Percentiles rank a stretch among this genome's conserved stretches.
Evolutionary conservation across 2,113 vertebrate species (phyloP).

Genomic region (Larimichthys polyactis): DNA sequence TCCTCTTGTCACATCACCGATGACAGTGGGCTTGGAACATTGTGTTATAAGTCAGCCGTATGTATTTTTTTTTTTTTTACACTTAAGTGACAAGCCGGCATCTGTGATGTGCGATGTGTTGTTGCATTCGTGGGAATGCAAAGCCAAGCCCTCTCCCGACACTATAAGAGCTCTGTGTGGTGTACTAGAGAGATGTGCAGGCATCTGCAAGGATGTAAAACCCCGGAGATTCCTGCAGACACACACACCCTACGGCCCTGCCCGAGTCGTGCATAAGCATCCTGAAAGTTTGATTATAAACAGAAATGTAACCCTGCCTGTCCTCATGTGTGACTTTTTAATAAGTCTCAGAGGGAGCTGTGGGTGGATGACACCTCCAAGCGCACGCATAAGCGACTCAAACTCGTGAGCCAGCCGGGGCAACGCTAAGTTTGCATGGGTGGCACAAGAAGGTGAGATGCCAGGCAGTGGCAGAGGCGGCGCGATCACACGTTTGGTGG

Average conservation of each 20-base stretch:
- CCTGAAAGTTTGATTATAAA: neutral
- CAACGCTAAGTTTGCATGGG: neutral
- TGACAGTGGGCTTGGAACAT: neutral
- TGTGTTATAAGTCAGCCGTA: neutral
- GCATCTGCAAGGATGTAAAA: neutral
- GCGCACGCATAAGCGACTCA: neutral
- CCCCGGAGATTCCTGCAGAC: neutral
- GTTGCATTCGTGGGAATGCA: neutral
- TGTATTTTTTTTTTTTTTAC: neutral
- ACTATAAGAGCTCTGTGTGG: neutral
- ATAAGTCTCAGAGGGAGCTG: neutral
- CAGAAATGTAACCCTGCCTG: neutral
- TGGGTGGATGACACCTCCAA: neutral
- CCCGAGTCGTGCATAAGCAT: neutral
- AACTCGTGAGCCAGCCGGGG: neutral
- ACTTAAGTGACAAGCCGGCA: neutral
- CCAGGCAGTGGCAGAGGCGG: neutral
- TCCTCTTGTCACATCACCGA: neutral
- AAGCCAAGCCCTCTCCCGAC: neutral
- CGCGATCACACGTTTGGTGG: slow-evolving; percentile 8
- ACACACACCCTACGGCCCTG: neutral
- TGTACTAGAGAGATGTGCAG: neutral
- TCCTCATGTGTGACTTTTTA: neutral
- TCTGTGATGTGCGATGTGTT: neutral
- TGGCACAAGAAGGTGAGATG: neutral